phyloP scores from a whole-genome alignment of 2,797 vertebrate species.

The Poeciliopsis turneri region DNA sequence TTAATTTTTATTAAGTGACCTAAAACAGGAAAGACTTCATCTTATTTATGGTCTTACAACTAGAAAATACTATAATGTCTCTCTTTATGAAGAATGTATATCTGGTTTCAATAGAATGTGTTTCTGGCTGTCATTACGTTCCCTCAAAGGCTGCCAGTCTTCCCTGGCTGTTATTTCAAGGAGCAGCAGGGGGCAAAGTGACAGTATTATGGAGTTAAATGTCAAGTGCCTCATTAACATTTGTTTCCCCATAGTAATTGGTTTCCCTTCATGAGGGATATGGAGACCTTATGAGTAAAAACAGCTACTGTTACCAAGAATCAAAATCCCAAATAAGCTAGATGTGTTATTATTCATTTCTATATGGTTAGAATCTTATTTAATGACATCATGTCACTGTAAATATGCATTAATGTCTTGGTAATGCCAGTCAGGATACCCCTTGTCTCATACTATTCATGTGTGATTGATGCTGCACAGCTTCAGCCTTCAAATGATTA shows the following conservation, averaged over 20 bases:
- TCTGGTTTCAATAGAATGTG: conserved; percentile 8
- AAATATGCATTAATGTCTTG: not conserved
- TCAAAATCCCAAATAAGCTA: conserved; percentile 3
- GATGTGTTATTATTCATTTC: conserved; percentile 18
- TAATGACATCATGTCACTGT: not conserved
- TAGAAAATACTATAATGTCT: not conserved
- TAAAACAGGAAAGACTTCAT: not conserved
- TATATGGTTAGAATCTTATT: not conserved
- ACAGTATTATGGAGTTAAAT: conserved; percentile 75
- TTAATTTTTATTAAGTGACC: not conserved
- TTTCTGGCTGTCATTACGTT: conserved; percentile 4
- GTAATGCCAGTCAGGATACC: too few relatives aligned
- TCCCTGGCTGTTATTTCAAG: conserved; percentile 56
- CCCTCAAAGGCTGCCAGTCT: conserved; percentile 27
- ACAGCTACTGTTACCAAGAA: conserved; percentile 15
- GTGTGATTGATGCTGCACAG: conserved; percentile 7
- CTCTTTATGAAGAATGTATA: not conserved
- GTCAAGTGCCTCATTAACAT: conserved; percentile 83
- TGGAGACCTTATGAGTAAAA: conserved; percentile 23
- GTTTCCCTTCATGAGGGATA: conserved; percentile 46
- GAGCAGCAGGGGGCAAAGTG: conserved; percentile 67
- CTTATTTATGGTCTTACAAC: not conserved
- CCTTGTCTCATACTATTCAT: conserved; percentile 12
- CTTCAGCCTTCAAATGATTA: not conserved
- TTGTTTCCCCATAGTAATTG: conserved; percentile 72